Base-by-base conservation (phyloP, 2,797 vertebrate genomes). In the Masticophis lateralis region DNA sequence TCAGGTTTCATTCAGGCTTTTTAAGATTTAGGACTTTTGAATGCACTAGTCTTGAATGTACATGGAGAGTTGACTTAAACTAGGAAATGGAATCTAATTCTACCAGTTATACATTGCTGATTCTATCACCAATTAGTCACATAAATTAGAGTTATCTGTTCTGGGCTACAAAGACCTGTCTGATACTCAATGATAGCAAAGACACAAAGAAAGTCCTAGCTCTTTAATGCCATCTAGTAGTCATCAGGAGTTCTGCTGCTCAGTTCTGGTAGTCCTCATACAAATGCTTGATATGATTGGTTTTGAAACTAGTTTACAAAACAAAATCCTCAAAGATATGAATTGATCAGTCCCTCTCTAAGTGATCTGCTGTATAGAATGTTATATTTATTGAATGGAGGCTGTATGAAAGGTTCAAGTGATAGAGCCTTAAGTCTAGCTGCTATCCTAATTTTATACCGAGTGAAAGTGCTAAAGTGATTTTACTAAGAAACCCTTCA, bases 401-500 rank as follows among this genome's bases (percentile, higher is more conserved):
- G 0, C 61, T 79, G 94, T 51, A 60, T 20, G 92, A 92, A 93
- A 87, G 0, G 61, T 86, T 95, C 57, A 27, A 55, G 87, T 4
- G 94, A 27, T 94, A 95, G 91, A 94, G 83, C 37, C 61, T 57
- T 93, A 96, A 20, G 5, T 43, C 94, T 53, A 91, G 55, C 88
- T 90, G 94, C 94, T 94, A 89, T 95, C 93, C 94, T n/a, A 92
- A 20, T 61, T 90, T 59, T 66, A 86, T 87, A 25, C 5, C 56
- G 43, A 87, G 89, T 74, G 95, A 96, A 94, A 22, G 0, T 66
- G 93, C 91, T 57, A 43, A 88, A 94, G 25, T 53, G 0, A 0
- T 94, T 83, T 95, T 63, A 90, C 93, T 95, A 95, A 96, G 93
- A 94, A 96, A 94, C 86, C 74, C 94, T 93, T 83, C 91, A 0